These are phyloP conservation scores for Noctua fimbriata DNA, from an alignment of 2,888 invertebrate species.

Conservation along the genomic window DNA sequence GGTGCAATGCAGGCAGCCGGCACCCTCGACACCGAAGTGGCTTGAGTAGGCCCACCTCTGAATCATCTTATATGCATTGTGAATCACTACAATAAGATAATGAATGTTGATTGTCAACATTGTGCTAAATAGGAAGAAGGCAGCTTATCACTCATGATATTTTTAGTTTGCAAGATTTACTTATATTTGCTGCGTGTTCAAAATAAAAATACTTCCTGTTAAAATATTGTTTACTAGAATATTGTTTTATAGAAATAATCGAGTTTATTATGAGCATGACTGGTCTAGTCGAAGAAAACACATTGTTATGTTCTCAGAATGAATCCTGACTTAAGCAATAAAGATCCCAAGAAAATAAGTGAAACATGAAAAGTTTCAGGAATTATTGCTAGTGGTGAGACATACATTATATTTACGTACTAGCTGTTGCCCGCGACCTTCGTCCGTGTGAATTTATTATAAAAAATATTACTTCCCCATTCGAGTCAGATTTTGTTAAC, in stretches of 20 bases:
- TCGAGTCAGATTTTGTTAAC: too few species aligned
- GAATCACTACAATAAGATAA: conserved; percentile 57
- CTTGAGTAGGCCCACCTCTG: conserved; percentile 19
- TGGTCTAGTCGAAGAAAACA: conserved; percentile 5
- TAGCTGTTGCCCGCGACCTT: neutral
- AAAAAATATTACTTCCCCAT: too few species aligned
- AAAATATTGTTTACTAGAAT: neutral
- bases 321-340: neutral
- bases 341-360: conserved; percentile 12
- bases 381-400: neutral
- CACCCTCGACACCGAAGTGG: conserved; percentile 9
- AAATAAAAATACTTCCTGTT: neutral
- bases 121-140: conserved; percentile 42
- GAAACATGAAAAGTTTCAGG: conserved; percentile 12
- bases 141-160: conserved; percentile 25
- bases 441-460: too few species aligned
- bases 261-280: neutral
- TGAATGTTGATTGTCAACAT: conserved; percentile 48
- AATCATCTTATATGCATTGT: conserved; percentile 49
- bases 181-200: conserved; percentile 4
- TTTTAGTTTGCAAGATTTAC: neutral
- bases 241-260: neutral
- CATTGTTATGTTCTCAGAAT: conserved; percentile 19
- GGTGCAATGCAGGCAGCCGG: conserved; percentile 15
- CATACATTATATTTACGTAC: neutral